Base-by-base conservation (phyloP, 53 echinoderm and acorn worm genomes). In the Temnopleurus reevesii region DNA sequence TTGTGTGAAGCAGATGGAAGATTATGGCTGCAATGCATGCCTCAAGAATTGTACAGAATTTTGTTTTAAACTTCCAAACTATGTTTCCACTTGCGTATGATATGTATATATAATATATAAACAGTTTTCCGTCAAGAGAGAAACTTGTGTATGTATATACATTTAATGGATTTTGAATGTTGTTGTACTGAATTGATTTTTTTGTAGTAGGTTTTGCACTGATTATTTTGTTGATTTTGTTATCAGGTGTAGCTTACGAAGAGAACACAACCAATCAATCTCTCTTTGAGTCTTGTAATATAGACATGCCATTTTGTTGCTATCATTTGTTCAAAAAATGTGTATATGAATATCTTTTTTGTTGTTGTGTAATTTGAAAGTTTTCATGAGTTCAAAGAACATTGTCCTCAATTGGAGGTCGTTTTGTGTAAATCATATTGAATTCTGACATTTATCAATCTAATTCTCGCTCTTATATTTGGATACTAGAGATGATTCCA, bases 11-110 rank as follows among this genome's bases (percentile, higher is more conserved):
- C 1, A 15, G 79, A 23, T 28, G 79, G 49, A 79, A 79, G 46
- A 49, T 38, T 47, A 49, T 25, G 79, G 79, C 49, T 46, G 49
- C 28, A 27, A 47, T 27, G 53, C 8, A 15, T 10, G 49, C 49
- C 79, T 79, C 47, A 29, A 49, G 79, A 49, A 79, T 49, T 79
- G 77, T 79, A 79, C 49, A 79, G 79, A 79, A 79, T 79, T 76
- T 46, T 79, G 79, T 79, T 83, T 29, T 49, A 36, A 82, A 53
- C 35, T 55, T 55, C 56, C 53, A 33, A 83, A 55, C 18, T 55
- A 36, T 36, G 55, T 83, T 82, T 83, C 83, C 83, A 54, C 53
- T 53, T 56, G 15, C 18, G 49, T 49, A 41, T 79, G 36, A 79
- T 79, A 79, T 49, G 46, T 23, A 76, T 79, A 49, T 79, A 79